Conservation (phyloP, 1,140 invertebrate species). For the Lordiphosa mommai region DNA sequence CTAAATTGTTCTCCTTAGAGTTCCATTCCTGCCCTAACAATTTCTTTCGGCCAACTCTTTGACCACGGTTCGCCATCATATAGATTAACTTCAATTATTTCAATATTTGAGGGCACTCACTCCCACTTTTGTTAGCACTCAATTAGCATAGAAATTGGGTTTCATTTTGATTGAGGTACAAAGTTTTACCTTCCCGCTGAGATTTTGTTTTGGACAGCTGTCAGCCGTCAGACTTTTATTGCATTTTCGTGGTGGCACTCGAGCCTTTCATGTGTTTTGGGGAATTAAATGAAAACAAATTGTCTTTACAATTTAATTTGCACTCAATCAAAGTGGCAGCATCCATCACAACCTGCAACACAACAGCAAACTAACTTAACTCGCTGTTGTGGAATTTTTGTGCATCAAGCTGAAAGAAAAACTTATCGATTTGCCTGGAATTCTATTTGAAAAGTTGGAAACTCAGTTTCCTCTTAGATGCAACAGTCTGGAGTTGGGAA, state of each 20-base stretch:
- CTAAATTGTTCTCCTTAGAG: background rate
- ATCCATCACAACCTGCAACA: conserved; percentile 5
- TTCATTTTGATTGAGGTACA: conserved; percentile 52
- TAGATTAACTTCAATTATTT: conserved; percentile 22
- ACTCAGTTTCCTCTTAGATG: conserved; percentile 61
- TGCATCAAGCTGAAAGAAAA: conserved; percentile 34
- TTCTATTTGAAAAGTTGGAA: conserved; percentile 70
- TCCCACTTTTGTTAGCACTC: conserved; percentile 17
- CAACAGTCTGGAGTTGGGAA: conserved; percentile 50
- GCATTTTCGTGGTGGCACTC: background rate
- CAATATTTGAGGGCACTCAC: conserved; percentile 22
- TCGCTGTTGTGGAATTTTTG: conserved; percentile 50
- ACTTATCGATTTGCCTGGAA: conserved; percentile 72
- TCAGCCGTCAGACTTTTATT: conserved; percentile 10
- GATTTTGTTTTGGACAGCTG: conserved; percentile 31
- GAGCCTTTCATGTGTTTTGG: conserved; percentile 25
- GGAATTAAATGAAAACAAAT: conserved; percentile 64
- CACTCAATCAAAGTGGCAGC: conserved; percentile 52
- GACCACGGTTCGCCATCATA: background rate
- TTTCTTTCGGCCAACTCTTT: background rate
- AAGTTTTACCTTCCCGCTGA: background rate
- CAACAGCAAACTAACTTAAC: conserved; percentile 50
- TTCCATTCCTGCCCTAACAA: too few species aligned
- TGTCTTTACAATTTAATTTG: conserved; percentile 61
- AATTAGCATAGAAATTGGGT: conserved; percentile 75